These are phyloP conservation scores for Sesamia inferens DNA, from an alignment of 2,888 invertebrate genomes.

Conservation along the genomic window DNA sequence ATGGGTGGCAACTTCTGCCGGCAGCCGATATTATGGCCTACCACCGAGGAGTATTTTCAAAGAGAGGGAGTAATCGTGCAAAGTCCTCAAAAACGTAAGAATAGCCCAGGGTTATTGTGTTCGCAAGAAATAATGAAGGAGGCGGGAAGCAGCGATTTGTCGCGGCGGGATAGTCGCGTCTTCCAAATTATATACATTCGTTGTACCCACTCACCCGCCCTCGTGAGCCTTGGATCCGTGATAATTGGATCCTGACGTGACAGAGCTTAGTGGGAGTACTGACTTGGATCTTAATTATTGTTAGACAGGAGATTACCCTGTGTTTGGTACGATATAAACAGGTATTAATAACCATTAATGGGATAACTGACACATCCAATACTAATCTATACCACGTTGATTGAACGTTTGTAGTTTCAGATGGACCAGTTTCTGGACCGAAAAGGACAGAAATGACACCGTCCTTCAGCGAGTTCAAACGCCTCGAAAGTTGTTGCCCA, in stretches of 20 bases:
- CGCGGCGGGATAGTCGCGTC: slow-evolving; percentile 47
- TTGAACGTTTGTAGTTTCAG: not conserved
- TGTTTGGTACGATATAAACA: not conserved
- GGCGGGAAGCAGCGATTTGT: slow-evolving; percentile 67
- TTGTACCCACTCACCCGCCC: slow-evolving; percentile 54
- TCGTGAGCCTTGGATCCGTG: slow-evolving; percentile 7
- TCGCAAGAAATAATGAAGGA: slow-evolving; percentile 58
- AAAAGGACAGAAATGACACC: no score
- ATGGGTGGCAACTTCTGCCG: no score
- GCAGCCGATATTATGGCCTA: no score
- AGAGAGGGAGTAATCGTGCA: not conserved
- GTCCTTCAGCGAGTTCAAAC: no score
- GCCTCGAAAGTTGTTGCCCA: no score
- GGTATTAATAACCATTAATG: not conserved
- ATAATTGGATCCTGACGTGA: slow-evolving; percentile 45
- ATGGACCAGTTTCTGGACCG: no score
- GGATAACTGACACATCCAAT: not conserved
- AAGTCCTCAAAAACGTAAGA: slow-evolving; percentile 26
- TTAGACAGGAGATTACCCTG: slow-evolving; percentile 6
- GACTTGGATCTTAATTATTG: slow-evolving; percentile 27
- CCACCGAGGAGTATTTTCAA: no score
- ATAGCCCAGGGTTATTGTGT: slow-evolving; percentile 58
- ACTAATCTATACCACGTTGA: not conserved
- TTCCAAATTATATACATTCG: slow-evolving; percentile 49
- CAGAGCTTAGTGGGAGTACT: slow-evolving; percentile 26